Evolutionary conservation across 2,113 vertebrate genomes (phyloP).

Genomic region (Zootoca vivipara): DNA sequence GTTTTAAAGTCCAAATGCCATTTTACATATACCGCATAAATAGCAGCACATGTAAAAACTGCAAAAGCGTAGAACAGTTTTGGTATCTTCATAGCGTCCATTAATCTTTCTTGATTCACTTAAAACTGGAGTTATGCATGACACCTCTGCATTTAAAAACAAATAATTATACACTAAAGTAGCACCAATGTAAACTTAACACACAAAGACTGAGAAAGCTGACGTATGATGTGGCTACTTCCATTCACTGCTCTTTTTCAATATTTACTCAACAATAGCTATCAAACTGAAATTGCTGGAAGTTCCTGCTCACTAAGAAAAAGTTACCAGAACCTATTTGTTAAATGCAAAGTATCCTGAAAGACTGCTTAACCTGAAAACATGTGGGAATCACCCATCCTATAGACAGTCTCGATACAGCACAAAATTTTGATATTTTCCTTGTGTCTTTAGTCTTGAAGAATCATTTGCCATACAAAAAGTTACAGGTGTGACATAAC

Average conservation of each 20-base stretch:
- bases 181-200: background rate
- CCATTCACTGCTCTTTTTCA: background rate
- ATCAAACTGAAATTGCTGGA: background rate
- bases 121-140: background rate
- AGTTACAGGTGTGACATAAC: background rate
- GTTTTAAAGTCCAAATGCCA: conserved; percentile 74
- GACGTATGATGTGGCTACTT: background rate
- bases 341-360: background rate
- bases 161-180: background rate
- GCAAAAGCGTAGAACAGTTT: conserved; percentile 81
- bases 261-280: background rate
- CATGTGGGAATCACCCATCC: background rate
- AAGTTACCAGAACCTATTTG: background rate
- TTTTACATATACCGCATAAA: conserved; percentile 86
- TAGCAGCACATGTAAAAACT: conserved; percentile 76
- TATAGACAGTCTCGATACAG: background rate
- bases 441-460: background rate
- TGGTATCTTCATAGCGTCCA: conserved; percentile 84
- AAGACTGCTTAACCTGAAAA: background rate
- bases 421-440: background rate
- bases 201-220: background rate
- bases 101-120: conserved; percentile 58
- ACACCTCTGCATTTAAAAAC: conserved; percentile 37
- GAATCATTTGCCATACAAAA: background rate
- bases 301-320: background rate